Conservation (phyloP, 2,888 invertebrate species). For the Scaeva pyrastri region DNA sequence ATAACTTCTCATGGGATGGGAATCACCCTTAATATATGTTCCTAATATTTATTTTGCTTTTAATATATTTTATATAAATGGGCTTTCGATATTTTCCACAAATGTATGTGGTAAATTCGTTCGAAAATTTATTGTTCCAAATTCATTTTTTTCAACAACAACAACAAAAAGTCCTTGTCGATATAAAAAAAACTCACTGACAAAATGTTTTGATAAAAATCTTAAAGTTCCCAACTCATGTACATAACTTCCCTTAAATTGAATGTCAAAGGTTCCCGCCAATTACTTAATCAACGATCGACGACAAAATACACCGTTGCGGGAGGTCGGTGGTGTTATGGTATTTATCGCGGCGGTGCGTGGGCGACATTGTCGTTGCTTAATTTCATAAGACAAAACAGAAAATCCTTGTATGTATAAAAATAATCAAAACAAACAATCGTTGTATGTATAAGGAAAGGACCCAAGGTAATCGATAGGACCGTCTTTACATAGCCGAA, state of each 20-base stretch:
- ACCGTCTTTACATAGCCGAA: background rate
- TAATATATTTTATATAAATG: too few relatives aligned
- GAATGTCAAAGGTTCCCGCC: background rate
- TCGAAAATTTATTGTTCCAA: too few relatives aligned
- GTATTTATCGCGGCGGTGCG: too few relatives aligned
- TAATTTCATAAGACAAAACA: conserved; percentile 7
- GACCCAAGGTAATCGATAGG: conserved; percentile 23
- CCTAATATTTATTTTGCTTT: too few relatives aligned
- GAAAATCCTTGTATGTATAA: background rate
- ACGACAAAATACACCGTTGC: background rate
- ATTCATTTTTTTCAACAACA: too few relatives aligned
- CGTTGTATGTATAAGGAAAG: background rate
- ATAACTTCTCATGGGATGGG: too few relatives aligned
- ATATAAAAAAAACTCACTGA: too few relatives aligned
- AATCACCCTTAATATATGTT: too few relatives aligned
- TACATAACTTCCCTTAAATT: background rate
- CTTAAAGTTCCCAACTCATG: background rate
- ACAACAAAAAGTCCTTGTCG: too few relatives aligned
- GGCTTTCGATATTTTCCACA: too few relatives aligned
- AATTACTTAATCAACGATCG: background rate
- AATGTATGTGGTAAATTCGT: too few relatives aligned
- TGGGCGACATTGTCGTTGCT: background rate
- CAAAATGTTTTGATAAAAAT: background rate
- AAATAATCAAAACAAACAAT: conserved; percentile 1
- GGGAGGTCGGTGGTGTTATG: background rate